Evolutionary conservation across 2,888 invertebrate species (phyloP), one percentile per base, ranked within the genome.

Genomic region (Neria commutata): DNA sequence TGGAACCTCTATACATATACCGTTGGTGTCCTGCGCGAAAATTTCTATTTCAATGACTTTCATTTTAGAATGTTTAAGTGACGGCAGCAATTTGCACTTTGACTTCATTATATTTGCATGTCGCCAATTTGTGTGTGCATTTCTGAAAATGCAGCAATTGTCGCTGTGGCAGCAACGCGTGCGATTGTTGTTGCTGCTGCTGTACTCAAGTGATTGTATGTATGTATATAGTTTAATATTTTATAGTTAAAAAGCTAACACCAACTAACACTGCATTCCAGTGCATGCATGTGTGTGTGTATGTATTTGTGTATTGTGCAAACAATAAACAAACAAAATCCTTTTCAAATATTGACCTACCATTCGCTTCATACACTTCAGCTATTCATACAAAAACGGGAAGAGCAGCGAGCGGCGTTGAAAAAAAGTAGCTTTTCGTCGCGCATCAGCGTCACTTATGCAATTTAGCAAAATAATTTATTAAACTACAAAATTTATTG

Each of bases 241-340:
- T 77, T 77, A 78, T 78, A 78, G 76, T 77, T 77, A 76, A 78
- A 77, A 78, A 78, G 77, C 76, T 77, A 78, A 76, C 76, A 77
- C 76, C 72, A 71, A 70, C 73, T 75, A 76, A 73, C 74, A 75
- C 69, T 69, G 68, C 67, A 66, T 68, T n/a, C 8, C 37, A n/a
- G n/a, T n/a, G n/a, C n/a, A n/a, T n/a, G n/a, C n/a, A 37, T 3
- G 19, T 73, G 75, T 73, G 77, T 77, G 76, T 76, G 72, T 63
- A 33, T 74, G 73, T n/a, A n/a, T n/a, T n/a, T n/a, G n/a, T n/a
- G n/a, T n/a, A n/a, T n/a, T n/a, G n/a, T 71, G 74, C 69, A 77
- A 77, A 75, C 75, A 76, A 74, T 73, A 75, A 76, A 75, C 75
- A 77, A 76, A 77, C 76, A 76, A 76, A 72, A 76, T 76, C 76